A percentile compares a stretch with the other conserved stretches of the same genome.
These are phyloP conservation scores for Onychomys torridus DNA, from an alignment of 2,797 vertebrate genomes.

Conservation along the genomic window DNA sequence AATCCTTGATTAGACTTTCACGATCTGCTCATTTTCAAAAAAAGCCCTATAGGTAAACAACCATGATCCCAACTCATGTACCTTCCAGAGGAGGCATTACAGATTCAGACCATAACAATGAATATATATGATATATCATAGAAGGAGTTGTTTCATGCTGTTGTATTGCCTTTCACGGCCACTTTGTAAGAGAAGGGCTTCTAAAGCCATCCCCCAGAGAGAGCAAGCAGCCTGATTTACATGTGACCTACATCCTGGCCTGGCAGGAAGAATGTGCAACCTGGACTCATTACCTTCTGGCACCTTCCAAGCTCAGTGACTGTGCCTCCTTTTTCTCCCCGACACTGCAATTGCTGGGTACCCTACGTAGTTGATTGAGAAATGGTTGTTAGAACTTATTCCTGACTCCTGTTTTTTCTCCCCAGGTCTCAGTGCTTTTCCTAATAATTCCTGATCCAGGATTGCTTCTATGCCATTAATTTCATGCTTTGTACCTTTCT, in stretches of 20 bases:
- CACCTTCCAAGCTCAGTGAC: not conserved
- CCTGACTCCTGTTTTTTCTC: rapidly evolving
- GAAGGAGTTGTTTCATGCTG: rapidly evolving
- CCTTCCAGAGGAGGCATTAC: not conserved
- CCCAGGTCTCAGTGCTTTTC: not conserved
- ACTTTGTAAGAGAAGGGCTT: too few species aligned
- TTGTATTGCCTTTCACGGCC: too few species aligned
- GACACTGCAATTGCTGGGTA: not conserved
- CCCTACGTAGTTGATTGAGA: rapidly evolving
- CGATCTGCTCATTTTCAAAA: not conserved
- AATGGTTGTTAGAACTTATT: not conserved
- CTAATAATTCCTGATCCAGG: not conserved
- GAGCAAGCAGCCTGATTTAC: too few species aligned
- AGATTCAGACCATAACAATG: not conserved
- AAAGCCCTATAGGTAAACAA: not conserved
- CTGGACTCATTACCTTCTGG: not conserved
- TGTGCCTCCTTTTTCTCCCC: rapidly evolving
- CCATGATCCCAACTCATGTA: not conserved
- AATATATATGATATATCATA: not conserved
- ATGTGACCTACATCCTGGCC: rapidly evolving
- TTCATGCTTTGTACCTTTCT: not conserved
- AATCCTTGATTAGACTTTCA: not conserved
- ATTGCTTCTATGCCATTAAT: not conserved
- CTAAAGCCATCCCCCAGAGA: not conserved
- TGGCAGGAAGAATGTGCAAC: not conserved